These are phyloP conservation scores for Propithecus deckenii DNA, from an alignment of 2,797 vertebrate genomes.

Conservation along the genomic window DNA sequence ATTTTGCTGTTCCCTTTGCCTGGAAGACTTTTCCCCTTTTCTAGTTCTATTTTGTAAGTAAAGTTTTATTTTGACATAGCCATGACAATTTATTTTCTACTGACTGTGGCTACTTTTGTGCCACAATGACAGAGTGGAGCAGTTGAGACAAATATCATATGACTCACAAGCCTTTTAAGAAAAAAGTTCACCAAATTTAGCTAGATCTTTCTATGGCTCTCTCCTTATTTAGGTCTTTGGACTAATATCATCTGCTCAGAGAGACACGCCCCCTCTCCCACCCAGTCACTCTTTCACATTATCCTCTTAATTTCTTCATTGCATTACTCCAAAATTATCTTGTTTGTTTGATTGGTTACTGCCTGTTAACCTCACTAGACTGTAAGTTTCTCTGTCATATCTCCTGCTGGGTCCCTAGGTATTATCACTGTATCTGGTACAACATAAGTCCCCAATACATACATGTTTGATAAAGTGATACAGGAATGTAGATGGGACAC, in stretches of 20 bases:
- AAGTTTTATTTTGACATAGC: constrained; percentile 23
- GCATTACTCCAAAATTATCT: background rate
- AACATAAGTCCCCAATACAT: background rate
- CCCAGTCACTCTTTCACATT: background rate
- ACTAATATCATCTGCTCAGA: background rate
- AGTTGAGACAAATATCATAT: background rate
- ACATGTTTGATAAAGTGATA: background rate
- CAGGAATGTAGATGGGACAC: background rate
- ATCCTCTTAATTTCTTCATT: constrained; percentile 1
- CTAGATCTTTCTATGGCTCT: background rate
- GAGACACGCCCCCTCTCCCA: background rate
- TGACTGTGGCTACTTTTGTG: background rate
- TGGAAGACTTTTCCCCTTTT: background rate
- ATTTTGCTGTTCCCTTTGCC: background rate
- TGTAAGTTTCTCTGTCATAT: constrained; percentile 13
- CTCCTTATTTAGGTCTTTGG: background rate
- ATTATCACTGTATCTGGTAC: background rate
- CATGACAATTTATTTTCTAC: background rate
- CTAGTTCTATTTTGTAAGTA: constrained; percentile 26
- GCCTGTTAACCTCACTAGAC: background rate
- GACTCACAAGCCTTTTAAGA: background rate
- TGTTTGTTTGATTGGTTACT: background rate
- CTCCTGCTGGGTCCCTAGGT: background rate
- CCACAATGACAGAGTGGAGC: background rate
- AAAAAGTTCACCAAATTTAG: background rate